Evolutionary conservation across 2,888 invertebrate species (phyloP).

Genomic region (Calameuta pallipes): DNA sequence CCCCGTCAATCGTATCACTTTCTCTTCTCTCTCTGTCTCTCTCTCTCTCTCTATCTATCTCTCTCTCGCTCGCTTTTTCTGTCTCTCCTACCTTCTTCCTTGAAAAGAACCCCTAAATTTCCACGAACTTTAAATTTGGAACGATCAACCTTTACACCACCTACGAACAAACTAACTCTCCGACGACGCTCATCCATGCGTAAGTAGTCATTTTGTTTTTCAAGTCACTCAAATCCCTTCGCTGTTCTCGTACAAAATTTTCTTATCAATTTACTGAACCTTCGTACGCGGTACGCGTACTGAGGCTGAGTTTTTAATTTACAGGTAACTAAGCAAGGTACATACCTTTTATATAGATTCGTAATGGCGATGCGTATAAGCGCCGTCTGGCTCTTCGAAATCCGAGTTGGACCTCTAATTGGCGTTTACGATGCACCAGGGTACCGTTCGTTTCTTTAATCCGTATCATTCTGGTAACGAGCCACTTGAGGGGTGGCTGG

Average conservation of each 20-base stretch:
- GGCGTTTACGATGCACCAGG: background rate
- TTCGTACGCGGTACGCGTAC: background rate
- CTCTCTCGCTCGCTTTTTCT: too few species aligned
- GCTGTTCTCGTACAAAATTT: background rate
- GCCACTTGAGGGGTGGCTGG: background rate
- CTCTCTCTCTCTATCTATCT: too few species aligned
- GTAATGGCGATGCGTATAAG: background rate
- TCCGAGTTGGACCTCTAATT: background rate
- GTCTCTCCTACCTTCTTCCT: background rate
- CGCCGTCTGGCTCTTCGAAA: background rate
- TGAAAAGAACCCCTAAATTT: background rate
- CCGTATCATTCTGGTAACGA: background rate
- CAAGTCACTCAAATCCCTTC: background rate
- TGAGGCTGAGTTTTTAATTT: background rate
- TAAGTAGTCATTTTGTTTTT: background rate
- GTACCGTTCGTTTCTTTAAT: background rate
- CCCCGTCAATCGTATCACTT: background rate
- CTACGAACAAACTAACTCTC: background rate
- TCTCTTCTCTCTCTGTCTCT: background rate
- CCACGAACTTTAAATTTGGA: background rate
- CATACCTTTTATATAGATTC: background rate
- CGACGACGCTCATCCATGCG: background rate
- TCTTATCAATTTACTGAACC: background rate
- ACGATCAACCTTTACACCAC: background rate
- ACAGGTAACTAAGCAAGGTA: background rate